Base-by-base conservation (phyloP, 2,888 invertebrate genomes). In the Hoplodrina blanda region DNA sequence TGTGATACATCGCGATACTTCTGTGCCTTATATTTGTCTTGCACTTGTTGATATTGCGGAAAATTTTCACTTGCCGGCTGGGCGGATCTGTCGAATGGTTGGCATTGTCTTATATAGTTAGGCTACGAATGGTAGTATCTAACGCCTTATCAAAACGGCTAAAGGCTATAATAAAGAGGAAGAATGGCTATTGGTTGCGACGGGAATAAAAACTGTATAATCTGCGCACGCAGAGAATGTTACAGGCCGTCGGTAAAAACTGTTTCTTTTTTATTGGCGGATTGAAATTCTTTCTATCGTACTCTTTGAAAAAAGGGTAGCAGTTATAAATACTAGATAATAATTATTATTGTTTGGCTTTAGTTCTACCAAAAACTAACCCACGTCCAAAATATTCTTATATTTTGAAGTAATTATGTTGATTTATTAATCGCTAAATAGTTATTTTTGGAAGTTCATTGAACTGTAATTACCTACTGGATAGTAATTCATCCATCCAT, bases 21-120 rank as follows among this genome's bases (percentile, higher is more conserved):
- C 78, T 78, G 80, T 13, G 76, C 76, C 84, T 53, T 55, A 25
- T 41, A 60, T 80, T 64, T 64, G 41, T 30, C 2, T 10, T 65
- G 10, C 76, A 94, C 94, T 95, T 94, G 94, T 95, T 94, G 94
- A 91, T 91, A 85, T 88, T 69, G 79, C 76, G 78, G 82, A 86
- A 84, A 83, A 83, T 85, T 86, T 82, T 78, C 77, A 71, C 57
- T 71, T 78, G 68, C 81, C 81, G 83, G 77, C 78, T 72, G 76
- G 84, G 81, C 74, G 83, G 80, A 76, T 75, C 76, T 71, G 46
- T 55, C 71, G 67, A 76, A 74, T 82, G 73, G 80, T 76, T 82
- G 80, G 79, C 69, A 80, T 74, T 80, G 74, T 80, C 74, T 76
- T 79, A 44, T 55, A 52, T 66, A 52, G 52, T 66, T 57, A 56